phyloP scores from a whole-genome alignment of 64 coral and sea anemone species.

The Platygyra sinensis region DNA sequence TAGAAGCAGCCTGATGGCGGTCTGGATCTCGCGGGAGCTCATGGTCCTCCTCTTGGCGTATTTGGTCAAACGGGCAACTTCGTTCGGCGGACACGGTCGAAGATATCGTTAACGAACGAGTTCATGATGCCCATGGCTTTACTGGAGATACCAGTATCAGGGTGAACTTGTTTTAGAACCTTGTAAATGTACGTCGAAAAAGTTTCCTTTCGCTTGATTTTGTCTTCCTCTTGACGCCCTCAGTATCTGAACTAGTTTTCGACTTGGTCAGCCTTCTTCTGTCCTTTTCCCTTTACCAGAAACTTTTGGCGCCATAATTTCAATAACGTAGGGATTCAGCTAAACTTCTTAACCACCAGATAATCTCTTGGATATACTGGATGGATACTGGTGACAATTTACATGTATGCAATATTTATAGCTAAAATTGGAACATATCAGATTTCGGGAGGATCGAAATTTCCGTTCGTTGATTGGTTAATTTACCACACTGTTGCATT shows the following conservation, averaged over 20 bases:
- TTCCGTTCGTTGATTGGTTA: background rate
- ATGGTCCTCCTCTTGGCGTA: constrained; percentile 5
- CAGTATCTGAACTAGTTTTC: background rate
- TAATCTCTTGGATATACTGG: background rate
- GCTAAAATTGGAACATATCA: background rate
- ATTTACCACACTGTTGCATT: background rate
- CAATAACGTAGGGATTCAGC: background rate
- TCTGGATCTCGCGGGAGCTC: constrained; percentile 14
- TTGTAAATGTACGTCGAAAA: background rate
- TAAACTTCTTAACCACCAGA: background rate
- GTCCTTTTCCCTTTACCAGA: background rate
- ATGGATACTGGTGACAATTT: no score
- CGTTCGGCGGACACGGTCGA: background rate
- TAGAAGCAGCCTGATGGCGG: background rate
- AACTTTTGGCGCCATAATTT: background rate
- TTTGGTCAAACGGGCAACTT: background rate
- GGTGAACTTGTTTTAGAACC: constrained; percentile 13
- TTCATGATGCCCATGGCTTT: constrained; percentile 27
- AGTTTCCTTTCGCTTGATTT: background rate
- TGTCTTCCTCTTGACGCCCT: background rate
- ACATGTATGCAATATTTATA: background rate
- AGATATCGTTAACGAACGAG: constrained; percentile 10
- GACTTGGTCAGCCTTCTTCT: background rate
- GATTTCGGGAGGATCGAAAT: constrained; percentile 15
- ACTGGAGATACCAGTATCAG: background rate